Percentiles rank a stretch among this genome's conserved stretches.
These are phyloP conservation scores for Syngnathus typhle DNA, from an alignment of 2,113 vertebrate genomes.

Conservation along the genomic window DNA sequence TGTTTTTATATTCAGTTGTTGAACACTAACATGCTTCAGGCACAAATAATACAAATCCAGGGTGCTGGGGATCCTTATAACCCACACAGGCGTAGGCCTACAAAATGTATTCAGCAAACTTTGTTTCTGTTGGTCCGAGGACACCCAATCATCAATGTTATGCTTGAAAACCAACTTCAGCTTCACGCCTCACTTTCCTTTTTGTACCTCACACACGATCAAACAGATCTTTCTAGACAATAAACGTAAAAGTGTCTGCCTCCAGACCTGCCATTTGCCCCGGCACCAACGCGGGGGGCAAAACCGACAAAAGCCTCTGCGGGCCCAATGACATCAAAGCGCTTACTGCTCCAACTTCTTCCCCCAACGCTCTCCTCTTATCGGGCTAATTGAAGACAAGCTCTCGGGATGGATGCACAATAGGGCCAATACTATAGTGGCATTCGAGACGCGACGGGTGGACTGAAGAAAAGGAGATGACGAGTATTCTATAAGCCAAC, in stretches of 20 bases:
- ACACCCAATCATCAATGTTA: constrained; percentile 81
- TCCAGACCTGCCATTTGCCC: constrained; percentile 40
- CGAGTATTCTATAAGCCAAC: constrained; percentile 49
- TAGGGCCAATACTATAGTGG: constrained; percentile 63
- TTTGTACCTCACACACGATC: constrained; percentile 13
- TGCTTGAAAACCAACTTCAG: constrained; percentile 69
- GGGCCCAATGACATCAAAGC: constrained; percentile 58
- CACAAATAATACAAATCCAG: background rate
- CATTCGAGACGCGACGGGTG: constrained; percentile 64
- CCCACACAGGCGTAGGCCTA: constrained; percentile 41
- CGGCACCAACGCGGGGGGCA: constrained; percentile 31
- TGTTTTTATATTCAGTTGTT: background rate
- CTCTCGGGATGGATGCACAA: constrained; percentile 66
- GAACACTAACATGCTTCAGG: background rate
- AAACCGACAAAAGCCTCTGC: constrained; percentile 58
- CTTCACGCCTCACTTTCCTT: constrained; percentile 4
- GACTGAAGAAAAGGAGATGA: constrained; percentile 53
- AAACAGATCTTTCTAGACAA: constrained; percentile 33
- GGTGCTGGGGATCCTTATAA: background rate
- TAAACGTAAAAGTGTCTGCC: constrained; percentile 33
- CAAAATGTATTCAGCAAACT: constrained; percentile 87
- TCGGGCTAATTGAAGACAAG: constrained; percentile 75
- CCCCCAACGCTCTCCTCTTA: constrained; percentile 53
- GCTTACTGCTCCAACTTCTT: constrained; percentile 36
- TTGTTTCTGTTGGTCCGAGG: constrained; percentile 68